Evolutionary conservation across 2,113 vertebrate genomes (phyloP).

Genomic region (Morphnarchus princeps): DNA sequence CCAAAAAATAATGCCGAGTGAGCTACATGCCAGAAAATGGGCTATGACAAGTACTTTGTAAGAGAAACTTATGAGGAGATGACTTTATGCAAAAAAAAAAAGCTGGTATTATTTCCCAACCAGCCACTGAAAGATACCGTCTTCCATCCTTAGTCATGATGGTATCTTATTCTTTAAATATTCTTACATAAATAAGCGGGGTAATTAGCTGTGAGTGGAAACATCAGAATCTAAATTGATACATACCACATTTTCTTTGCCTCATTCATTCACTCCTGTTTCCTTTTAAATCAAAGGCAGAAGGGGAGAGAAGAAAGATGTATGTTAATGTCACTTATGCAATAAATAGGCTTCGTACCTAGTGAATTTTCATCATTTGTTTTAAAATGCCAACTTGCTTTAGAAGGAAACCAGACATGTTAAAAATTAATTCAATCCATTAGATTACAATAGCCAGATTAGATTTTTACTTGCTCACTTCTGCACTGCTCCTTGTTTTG

Average conservation of each 20-base stretch:
- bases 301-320: background rate
- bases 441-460: background rate
- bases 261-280: background rate
- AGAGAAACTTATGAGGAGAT: constrained; percentile 3
- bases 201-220: background rate
- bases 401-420: background rate
- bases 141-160: background rate
- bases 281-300: background rate
- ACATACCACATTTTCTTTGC: background rate
- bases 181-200: background rate
- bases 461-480: background rate
- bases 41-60: constrained; percentile 44
- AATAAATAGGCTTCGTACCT: background rate
- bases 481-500: background rate
- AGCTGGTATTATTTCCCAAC: background rate
- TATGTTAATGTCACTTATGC: background rate
- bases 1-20: background rate
- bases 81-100: constrained; percentile 46
- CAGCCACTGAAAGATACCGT: background rate
- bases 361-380: background rate
- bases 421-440: background rate
- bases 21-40: constrained; percentile 41
- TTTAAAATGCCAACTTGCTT: background rate
- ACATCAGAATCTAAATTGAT: background rate
- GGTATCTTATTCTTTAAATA: background rate